A percentile compares a stretch with the other conserved stretches of the same genome.
phyloP scores from a whole-genome alignment of 2,888 invertebrate species.

The Polydrusus cervinus region DNA sequence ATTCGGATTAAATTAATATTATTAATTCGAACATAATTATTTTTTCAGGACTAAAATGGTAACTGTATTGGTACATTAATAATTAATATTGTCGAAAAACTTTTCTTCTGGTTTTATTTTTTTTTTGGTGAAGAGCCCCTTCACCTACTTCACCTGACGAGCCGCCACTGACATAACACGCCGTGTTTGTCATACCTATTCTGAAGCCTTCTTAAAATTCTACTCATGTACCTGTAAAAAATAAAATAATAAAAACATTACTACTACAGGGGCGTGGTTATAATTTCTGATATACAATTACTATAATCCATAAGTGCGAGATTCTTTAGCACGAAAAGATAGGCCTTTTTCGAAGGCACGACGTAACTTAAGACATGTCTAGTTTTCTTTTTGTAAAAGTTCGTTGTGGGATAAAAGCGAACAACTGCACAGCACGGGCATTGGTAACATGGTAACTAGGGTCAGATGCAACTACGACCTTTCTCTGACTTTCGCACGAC shows the following conservation, averaged over 20 bases:
- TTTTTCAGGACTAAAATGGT: no score
- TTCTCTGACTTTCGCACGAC: conserved; percentile 48
- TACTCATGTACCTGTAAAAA: not conserved
- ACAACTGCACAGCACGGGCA: conserved; percentile 40
- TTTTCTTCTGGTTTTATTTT: no score
- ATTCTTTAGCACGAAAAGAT: conserved; percentile 43
- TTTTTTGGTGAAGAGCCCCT: no score
- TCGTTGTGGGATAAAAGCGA: conserved; percentile 50
- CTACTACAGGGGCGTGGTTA: conserved; percentile 11
- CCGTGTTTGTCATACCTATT: no score
- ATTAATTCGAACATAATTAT: no score
- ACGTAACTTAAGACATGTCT: conserved; percentile 51
- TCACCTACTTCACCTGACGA: no score
- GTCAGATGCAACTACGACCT: conserved; percentile 52
- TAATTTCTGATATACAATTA: conserved; percentile 48
- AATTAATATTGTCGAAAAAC: no score
- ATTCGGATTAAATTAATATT: no score
- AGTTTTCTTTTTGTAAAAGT: conserved; percentile 42
- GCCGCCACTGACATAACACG: no score
- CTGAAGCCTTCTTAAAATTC: no score
- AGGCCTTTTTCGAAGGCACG: conserved; percentile 53
- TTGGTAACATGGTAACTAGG: conserved; percentile 51
- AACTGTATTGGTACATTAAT: no score
- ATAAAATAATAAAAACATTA: not conserved
- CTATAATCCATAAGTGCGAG: conserved; percentile 37